Evolutionary conservation across 2,797 vertebrate genomes (phyloP), one percentile per base, ranked within the genome.

Genomic region (Sebastes cheni): DNA sequence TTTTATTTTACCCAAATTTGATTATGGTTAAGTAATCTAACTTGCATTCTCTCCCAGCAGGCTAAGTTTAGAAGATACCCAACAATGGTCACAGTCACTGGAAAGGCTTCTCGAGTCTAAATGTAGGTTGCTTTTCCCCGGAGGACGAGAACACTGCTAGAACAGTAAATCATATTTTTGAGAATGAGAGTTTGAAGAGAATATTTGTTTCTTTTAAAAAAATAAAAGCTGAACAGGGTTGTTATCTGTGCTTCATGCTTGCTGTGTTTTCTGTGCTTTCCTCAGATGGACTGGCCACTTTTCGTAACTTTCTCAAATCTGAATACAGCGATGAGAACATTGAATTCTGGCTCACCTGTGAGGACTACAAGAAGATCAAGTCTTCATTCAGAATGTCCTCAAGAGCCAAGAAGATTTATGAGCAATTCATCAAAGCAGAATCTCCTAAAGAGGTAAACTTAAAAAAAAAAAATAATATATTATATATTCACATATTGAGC

Each of bases 271-370:
- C 59, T 70, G 18, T 60, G 36, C 58, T 78, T 50, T 52, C 78
- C 64, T 78, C 88, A 98, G 97, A 96, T 92, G 97, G 96, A 3
- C 88, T 96, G 59, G 83, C 94, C 2, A 95, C 96, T 55, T 98
- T 97, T 72, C 92, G 96, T 32, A 95, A 89, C 70, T 98, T 97
- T 88, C 95, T 98, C 71, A 97, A 97, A 89, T 95, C 94, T 1
- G 97, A 98, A 86, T 96, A 97, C 92, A 98, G 96, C 9, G 95
- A 97, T 1, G 97, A 98, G 92, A 98, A 98, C 42, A 96, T 96
- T 8, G 96, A 98, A 80, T 98, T 98, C 91, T 98, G 97, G 96
- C 92, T 96, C 91, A 97, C 95, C 25, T 98, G 97, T 1, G 95
- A 98, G 93, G 96, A 95, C 67, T 98, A 96, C 84, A 98, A 97